phyloP scores from a whole-genome alignment of 2,888 invertebrate genomes.

The Leptogaster cylindrica region DNA sequence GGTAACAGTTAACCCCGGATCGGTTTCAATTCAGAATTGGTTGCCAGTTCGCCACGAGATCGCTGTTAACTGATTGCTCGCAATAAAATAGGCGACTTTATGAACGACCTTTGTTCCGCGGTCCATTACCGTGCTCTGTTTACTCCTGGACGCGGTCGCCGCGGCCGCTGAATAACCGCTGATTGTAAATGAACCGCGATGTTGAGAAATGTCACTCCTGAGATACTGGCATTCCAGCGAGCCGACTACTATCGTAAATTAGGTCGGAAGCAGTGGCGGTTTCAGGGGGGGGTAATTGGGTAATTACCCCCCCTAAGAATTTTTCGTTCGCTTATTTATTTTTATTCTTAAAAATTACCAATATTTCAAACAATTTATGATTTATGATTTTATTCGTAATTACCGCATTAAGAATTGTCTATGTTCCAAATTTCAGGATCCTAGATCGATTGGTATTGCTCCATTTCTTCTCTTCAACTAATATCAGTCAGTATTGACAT shows the following conservation, averaged over 20 bases:
- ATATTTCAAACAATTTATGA: too few relatives aligned
- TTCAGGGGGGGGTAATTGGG: too few relatives aligned
- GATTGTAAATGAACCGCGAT: constrained; percentile 18
- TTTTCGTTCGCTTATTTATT: too few relatives aligned
- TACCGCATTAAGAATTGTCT: too few relatives aligned
- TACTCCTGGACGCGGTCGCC: constrained; percentile 5
- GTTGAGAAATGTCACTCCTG: constrained; percentile 14
- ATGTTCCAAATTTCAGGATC: too few relatives aligned
- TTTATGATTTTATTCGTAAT: too few relatives aligned
- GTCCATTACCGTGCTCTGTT: not conserved
- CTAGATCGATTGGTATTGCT: too few relatives aligned
- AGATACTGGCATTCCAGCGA: constrained; percentile 3
- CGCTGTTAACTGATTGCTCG: constrained; percentile 16
- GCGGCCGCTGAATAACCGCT: constrained; percentile 10
- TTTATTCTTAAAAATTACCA: too few relatives aligned
- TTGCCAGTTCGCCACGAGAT: not conserved
- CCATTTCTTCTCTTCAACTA: too few relatives aligned
- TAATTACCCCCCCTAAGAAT: too few relatives aligned
- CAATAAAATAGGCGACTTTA: constrained; percentile 24
- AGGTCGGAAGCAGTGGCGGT: too few relatives aligned
- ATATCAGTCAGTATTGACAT: too few relatives aligned
- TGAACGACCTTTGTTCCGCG: constrained; percentile 26
- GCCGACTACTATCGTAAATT: not conserved
- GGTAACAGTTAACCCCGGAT: not conserved
- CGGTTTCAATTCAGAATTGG: constrained; percentile 20